Evolutionary conservation across 1,140 invertebrate species (phyloP).

Genomic region (Bombus affinis): DNA sequence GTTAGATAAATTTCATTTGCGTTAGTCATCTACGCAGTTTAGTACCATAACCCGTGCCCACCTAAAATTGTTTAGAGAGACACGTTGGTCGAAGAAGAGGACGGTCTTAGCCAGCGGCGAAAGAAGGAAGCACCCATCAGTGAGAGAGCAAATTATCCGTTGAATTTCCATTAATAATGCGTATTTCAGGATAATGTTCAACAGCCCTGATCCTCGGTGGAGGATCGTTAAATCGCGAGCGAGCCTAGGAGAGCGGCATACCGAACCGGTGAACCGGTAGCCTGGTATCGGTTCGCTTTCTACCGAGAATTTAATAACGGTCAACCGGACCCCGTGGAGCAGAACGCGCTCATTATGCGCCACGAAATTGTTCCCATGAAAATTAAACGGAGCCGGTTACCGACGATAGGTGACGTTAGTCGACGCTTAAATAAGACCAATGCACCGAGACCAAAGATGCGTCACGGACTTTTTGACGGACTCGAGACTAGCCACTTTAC

Average conservation of each 20-base stretch:
- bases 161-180: conserved; percentile 40
- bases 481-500: too few species aligned
- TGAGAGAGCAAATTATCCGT: background rate
- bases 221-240: conserved; percentile 48
- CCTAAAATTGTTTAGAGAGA: too few species aligned
- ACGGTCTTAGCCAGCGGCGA: background rate
- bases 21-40: too few species aligned
- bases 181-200: conserved; percentile 40
- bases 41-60: too few species aligned
- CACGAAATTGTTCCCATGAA: conserved; percentile 61
- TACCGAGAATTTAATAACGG: conserved; percentile 63
- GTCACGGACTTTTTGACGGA: background rate
- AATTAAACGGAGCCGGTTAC: conserved; percentile 53
- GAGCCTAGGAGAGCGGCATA: background rate
- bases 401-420: conserved; percentile 40
- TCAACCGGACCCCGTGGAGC: conserved; percentile 45
- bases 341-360: conserved; percentile 58
- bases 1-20: too few species aligned
- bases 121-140: background rate
- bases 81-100: background rate
- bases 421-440: conserved; percentile 32
- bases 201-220: background rate
- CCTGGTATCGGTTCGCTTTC: conserved; percentile 62
- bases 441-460: conserved; percentile 9
- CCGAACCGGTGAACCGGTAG: conserved; percentile 43